Conservation (phyloP, 1,140 invertebrate species). For the Andricus grossulariae region DNA sequence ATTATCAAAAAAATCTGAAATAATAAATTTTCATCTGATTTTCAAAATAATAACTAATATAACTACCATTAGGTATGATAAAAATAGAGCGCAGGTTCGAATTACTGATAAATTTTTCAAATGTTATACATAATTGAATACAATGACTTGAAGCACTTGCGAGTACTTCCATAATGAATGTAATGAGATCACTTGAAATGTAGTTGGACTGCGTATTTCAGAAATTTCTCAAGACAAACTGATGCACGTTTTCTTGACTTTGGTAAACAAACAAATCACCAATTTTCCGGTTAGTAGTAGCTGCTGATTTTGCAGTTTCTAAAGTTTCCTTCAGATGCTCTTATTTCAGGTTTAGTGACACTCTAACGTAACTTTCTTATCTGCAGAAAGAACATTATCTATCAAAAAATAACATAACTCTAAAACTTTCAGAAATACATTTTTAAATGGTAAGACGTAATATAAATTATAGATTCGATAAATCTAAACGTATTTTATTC, state of each 20-base stretch:
- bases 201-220: neutral
- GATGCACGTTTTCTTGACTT: slow-evolving; percentile 12
- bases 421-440: too few species aligned
- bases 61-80: too few species aligned
- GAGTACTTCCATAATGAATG: neutral
- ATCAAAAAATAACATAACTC: neutral
- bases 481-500: too few species aligned
- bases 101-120: too few species aligned
- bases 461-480: too few species aligned
- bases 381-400: neutral
- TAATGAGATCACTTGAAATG: neutral
- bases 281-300: neutral
- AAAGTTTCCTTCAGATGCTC: neutral
- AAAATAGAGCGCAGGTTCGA: too few species aligned
- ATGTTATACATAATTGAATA: too few species aligned
- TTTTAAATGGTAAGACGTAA: too few species aligned
- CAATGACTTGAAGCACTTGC: neutral
- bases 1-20: too few species aligned
- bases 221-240: slow-evolving; percentile 24
- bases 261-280: slow-evolving; percentile 21
- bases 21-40: too few species aligned
- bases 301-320: slow-evolving; percentile 26
- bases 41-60: too few species aligned
- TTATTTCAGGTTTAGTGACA: neutral
- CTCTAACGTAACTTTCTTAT: neutral